Evolutionary conservation across 2,113 vertebrate genomes (phyloP).

Genomic region (Ciconia boyciana): DNA sequence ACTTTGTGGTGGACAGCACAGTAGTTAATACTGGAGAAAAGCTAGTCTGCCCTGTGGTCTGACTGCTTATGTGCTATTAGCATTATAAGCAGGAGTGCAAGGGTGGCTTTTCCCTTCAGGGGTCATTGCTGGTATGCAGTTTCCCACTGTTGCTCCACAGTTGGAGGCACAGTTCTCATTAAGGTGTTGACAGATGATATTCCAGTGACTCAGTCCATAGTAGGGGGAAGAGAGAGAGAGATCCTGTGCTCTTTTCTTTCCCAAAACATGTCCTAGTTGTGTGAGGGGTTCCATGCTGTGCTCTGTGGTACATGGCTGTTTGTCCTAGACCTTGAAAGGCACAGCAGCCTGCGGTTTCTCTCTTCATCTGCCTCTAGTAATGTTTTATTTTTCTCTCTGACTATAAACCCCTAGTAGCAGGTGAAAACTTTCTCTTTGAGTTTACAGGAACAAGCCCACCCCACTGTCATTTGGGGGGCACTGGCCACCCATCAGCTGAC

Average conservation of each 20-base stretch:
- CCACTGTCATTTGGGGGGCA: background rate
- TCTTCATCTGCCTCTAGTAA: background rate
- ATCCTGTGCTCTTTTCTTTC: background rate
- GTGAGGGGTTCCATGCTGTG: background rate
- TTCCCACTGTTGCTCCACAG: background rate
- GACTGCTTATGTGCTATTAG: conserved; percentile 22
- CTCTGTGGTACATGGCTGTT: background rate
- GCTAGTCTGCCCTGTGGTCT: background rate
- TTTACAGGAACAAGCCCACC: background rate
- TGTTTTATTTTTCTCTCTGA: background rate
- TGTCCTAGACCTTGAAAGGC: background rate
- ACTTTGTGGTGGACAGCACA: conserved; percentile 25
- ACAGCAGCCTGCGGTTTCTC: background rate
- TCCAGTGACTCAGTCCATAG: background rate
- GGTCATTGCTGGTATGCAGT: background rate
- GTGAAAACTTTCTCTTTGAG: background rate
- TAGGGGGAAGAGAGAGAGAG: background rate
- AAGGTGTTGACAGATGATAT: conserved; percentile 21
- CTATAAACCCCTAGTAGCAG: background rate
- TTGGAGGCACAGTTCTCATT: background rate
- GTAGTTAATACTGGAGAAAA: conserved; percentile 14
- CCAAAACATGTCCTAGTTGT: background rate
- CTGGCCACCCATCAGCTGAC: background rate
- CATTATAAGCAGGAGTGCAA: background rate
- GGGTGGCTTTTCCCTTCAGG: conserved; percentile 2